These are phyloP conservation scores for Erebia epiphron DNA, from an alignment of 2,888 invertebrate genomes.

Conservation along the genomic window DNA sequence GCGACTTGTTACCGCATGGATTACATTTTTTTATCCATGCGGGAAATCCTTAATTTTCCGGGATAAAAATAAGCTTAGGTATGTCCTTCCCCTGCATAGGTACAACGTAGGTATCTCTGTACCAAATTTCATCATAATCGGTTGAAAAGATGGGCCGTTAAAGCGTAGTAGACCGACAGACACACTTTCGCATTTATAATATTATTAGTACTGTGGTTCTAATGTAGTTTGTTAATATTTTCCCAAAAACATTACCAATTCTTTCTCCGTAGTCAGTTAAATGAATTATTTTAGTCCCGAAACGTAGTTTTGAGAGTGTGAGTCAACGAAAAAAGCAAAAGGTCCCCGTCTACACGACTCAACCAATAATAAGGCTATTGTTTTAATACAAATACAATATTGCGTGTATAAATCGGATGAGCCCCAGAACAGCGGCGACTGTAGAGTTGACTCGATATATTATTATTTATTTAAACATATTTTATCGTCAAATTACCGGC, in stretches of 20 bases:
- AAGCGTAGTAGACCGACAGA: too few relatives aligned
- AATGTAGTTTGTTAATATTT: neutral
- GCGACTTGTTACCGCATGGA: too few relatives aligned
- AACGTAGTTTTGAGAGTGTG: constrained; percentile 60
- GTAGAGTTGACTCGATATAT: constrained; percentile 49
- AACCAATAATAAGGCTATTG: constrained; percentile 82
- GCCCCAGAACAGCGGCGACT: constrained; percentile 58
- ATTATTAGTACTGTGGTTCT: too few relatives aligned
- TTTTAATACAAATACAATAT: constrained; percentile 83
- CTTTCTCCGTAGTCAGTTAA: constrained; percentile 39
- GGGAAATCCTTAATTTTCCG: too few relatives aligned
- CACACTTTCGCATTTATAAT: too few relatives aligned
- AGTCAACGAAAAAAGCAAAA: constrained; percentile 58
- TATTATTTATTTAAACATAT: neutral
- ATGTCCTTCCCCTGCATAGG: too few relatives aligned
- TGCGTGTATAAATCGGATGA: constrained; percentile 82
- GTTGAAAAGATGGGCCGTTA: too few relatives aligned
- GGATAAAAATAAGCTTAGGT: too few relatives aligned
- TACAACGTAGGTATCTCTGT: too few relatives aligned
- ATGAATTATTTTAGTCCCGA: constrained; percentile 48
- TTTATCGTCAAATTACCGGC: too few relatives aligned
- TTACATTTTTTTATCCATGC: too few relatives aligned
- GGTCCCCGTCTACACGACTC: constrained; percentile 60
- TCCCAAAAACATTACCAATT: neutral
- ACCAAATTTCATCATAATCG: too few relatives aligned